Evolutionary conservation across 2,797 vertebrate genomes (phyloP), one percentile per base, ranked within the genome.

Genomic region (Myoxocephalus aenaeus): DNA sequence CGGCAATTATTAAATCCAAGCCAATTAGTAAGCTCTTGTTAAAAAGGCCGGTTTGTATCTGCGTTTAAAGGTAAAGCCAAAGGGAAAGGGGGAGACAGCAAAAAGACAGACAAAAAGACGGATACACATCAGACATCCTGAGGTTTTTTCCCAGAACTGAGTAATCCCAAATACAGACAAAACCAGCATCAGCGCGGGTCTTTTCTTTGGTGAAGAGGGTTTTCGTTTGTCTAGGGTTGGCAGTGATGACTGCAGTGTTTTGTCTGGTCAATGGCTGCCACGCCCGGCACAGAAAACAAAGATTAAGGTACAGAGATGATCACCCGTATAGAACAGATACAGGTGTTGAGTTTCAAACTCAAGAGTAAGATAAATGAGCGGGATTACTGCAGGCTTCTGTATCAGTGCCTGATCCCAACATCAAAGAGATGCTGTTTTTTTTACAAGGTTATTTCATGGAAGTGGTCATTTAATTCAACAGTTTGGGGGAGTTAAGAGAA

Each of bases 221-320:
- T 76, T 68, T 27, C 0, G 1, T 65, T 78, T 68, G 25, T 67
- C 20, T 50, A 11, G 9, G 17, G 13, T 14, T 12, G 12, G 1
- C 2, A 9, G 42, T 11, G 9, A 51, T 53, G 61, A 27, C 15
- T 63, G 44, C n/a, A 1, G 38, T 42, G 34, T 83, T 75, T 70
- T 77, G 79, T 80, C 76, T 88, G 54, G 38, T 73, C 65, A 22
- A 62, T 61, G 42, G 59, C 51, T 51, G 51, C 72, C 86, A 83
- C 80, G 5, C 87, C 74, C 27, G 1, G 11, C 64, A 75, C 22
- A 76, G 22, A 82, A 89, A 86, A 88, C 77, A 82, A 15, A 85
- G 54, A 74, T 80, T 59, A 64, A 68, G 25, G 5, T 42, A 32
- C 13, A 53, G 44, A 25, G 42, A 68, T 57, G 71, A 70, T 25